Evolutionary conservation across 2,888 invertebrate genomes (phyloP).

Genomic region (Dastarcus helophoroides): DNA sequence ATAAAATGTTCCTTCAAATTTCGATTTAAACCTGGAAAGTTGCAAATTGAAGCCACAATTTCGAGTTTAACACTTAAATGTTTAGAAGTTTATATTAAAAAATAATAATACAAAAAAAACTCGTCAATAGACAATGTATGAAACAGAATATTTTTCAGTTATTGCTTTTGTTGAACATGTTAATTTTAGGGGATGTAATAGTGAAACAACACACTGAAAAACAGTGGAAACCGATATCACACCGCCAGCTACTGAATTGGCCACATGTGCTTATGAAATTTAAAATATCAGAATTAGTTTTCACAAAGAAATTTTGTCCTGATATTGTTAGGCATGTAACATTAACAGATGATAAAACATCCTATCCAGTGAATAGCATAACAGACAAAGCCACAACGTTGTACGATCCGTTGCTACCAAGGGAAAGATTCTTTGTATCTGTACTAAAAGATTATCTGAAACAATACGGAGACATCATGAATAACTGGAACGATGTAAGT

Average conservation of each 20-base stretch:
- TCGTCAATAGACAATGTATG: no score
- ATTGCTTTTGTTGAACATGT: no score
- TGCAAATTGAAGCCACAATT: no score
- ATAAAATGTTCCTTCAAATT: no score
- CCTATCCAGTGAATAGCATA: neutral
- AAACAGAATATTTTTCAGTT: no score
- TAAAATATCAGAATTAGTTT: neutral
- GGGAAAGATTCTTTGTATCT: neutral
- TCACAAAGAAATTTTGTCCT: constrained; percentile 2
- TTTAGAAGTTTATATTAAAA: no score
- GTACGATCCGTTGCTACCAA: neutral
- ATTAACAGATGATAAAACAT: neutral
- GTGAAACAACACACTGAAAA: neutral
- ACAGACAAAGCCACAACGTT: constrained; percentile 1
- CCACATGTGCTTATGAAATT: constrained; percentile 3
- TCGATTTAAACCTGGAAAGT: no score
- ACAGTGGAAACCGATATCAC: neutral
- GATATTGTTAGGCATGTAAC: constrained; percentile 3
- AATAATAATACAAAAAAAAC: no score
- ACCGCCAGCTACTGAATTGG: constrained; percentile 4
- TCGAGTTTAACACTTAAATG: no score
- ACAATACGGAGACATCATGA: neutral
- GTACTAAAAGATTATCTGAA: neutral
- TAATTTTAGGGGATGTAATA: no score
- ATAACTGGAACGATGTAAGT: constrained; percentile 2